These are phyloP conservation scores for Chromobotia macracanthus DNA, from an alignment of 2,797 vertebrate species.

Conservation along the genomic window DNA sequence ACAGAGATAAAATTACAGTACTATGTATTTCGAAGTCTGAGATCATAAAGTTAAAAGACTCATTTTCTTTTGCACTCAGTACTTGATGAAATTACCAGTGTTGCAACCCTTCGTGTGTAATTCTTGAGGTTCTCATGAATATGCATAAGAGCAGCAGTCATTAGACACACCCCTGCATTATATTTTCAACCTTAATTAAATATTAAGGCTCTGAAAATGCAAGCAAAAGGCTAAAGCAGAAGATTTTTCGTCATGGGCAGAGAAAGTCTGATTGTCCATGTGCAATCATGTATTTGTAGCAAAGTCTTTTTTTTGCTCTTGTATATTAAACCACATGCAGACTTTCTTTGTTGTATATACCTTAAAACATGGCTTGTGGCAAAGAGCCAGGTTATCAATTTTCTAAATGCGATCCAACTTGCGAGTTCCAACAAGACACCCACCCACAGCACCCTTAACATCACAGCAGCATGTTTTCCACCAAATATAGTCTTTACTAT, in stretches of 20 bases:
- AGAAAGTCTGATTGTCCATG: not conserved
- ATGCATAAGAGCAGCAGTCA: slow-evolving; percentile 55
- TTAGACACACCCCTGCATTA: slow-evolving; percentile 48
- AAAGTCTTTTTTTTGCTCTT: too few species aligned
- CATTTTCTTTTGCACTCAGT: slow-evolving; percentile 13
- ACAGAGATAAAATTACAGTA: slow-evolving; percentile 2
- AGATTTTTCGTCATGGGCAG: not conserved
- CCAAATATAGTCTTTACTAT: too few species aligned
- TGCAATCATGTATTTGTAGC: not conserved
- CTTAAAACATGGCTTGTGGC: too few species aligned
- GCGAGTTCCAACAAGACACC: too few species aligned
- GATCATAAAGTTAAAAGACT: not conserved
- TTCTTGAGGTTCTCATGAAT: slow-evolving; percentile 54
- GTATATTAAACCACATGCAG: too few species aligned
- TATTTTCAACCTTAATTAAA: slow-evolving; percentile 52
- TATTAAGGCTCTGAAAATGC: slow-evolving; percentile 52
- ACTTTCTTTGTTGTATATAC: too few species aligned
- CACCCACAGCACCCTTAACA: too few species aligned
- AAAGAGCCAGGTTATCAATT: too few species aligned
- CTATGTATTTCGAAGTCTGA: slow-evolving; percentile 15
- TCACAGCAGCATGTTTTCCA: too few species aligned
- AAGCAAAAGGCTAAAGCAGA: slow-evolving; percentile 15
- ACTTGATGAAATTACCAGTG: slow-evolving; percentile 11
- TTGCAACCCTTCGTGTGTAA: slow-evolving; percentile 24
- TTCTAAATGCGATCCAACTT: too few species aligned